phyloP scores from a whole-genome alignment of 2,888 invertebrate species.

The Ennomos quercinarius region DNA sequence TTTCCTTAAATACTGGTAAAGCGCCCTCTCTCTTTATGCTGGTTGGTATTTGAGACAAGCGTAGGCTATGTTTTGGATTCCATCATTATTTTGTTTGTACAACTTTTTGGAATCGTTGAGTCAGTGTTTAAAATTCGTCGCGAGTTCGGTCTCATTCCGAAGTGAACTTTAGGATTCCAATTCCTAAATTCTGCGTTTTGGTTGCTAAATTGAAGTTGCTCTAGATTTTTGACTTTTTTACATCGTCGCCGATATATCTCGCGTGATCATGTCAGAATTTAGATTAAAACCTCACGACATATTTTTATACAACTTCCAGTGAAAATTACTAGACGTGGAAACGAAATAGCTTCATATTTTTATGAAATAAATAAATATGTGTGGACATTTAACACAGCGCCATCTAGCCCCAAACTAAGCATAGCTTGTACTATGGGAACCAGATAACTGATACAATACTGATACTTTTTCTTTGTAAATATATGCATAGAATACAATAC shows the following conservation, averaged over 20 bases:
- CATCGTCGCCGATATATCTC: background rate
- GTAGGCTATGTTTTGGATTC: conserved; percentile 2
- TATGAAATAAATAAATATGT: too few species aligned
- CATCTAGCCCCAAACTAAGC: too few species aligned
- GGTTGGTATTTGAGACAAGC: background rate
- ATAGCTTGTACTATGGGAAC: too few species aligned
- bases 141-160: conserved; percentile 20
- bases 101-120: conserved; percentile 25
- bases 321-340: too few species aligned
- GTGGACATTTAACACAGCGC: too few species aligned
- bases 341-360: too few species aligned
- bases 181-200: conserved; percentile 6
- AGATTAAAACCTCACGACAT: too few species aligned
- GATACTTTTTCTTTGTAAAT: too few species aligned
- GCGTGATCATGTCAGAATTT: too few species aligned
- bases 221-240: conserved; percentile 4
- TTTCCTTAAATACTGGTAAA: background rate
- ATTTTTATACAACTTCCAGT: too few species aligned
- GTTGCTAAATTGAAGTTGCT: conserved; percentile 21
- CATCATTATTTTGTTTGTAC: conserved; percentile 11
- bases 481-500: too few species aligned
- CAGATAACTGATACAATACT: too few species aligned
- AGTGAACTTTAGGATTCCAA: conserved; percentile 5
- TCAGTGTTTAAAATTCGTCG: conserved; percentile 34
- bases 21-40: background rate